A percentile compares a stretch with the other conserved stretches of the same genome.
phyloP scores from a whole-genome alignment of 2,113 vertebrate genomes.

The sheep (Ovis aries) region ARS-UI_Ramb_v3.0 NC_056055.1:195256501-195257000 shows the following conservation, averaged over 20 bases:
- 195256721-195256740: not conserved
- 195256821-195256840: too few species aligned
- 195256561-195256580: not conserved
- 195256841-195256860: too few species aligned
- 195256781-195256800: not conserved
- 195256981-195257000: too few species aligned
- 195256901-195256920: too few species aligned
- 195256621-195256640: not conserved
- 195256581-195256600: not conserved
- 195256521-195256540: not conserved
- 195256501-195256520: not conserved
- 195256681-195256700: not conserved
- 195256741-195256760: not conserved
- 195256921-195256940: too few species aligned
- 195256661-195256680: not conserved
- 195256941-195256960: too few species aligned
- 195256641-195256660: not conserved
- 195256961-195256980: too few species aligned
- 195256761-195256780: not conserved
- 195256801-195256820: not conserved
- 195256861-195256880: too few species aligned
- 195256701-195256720: not conserved
- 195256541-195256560: not conserved
- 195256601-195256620: not conserved
- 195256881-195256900: too few species aligned